phyloP scores from a whole-genome alignment of 2,888 invertebrate species.

The Drosophila melanocephala region DNA sequence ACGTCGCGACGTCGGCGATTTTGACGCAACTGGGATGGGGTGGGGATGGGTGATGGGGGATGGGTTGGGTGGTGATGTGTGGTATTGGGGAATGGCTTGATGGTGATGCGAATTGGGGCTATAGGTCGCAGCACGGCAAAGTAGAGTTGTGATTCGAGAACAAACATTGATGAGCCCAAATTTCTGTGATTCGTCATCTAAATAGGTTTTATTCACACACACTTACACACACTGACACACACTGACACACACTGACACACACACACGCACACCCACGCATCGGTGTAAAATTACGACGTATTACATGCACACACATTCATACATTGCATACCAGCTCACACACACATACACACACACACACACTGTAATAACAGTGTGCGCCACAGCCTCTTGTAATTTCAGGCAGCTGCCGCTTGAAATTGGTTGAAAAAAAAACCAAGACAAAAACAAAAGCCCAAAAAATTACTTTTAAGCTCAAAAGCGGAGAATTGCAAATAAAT shows the following conservation, averaged over 20 bases:
- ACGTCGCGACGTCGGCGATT: constrained; percentile 9
- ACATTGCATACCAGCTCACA: constrained; percentile 12
- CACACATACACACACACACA: constrained; percentile 7
- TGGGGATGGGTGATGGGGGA: neutral
- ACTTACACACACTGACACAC: constrained; percentile 12
- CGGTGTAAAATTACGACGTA: constrained; percentile 64
- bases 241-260: neutral
- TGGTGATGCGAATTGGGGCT: constrained; percentile 8
- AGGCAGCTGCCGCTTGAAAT: constrained; percentile 41
- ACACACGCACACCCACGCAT: constrained; percentile 21
- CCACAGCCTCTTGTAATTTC: constrained; percentile 29
- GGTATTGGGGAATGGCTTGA: neutral
- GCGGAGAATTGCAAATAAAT: neutral
- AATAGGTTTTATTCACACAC: constrained; percentile 69
- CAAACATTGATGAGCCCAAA: constrained; percentile 81
- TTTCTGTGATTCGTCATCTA: constrained; percentile 81
- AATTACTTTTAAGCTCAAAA: neutral
- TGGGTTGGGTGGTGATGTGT: neutral
- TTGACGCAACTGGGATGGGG: constrained; percentile 7
- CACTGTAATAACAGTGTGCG: neutral
- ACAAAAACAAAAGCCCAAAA: neutral
- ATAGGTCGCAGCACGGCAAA: constrained; percentile 19
- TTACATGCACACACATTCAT: constrained; percentile 58
- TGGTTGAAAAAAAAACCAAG: neutral
- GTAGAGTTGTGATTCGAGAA: constrained; percentile 59